Conservation (phyloP, 2,888 invertebrate genomes). For the Megastigmus dorsalis region DNA sequence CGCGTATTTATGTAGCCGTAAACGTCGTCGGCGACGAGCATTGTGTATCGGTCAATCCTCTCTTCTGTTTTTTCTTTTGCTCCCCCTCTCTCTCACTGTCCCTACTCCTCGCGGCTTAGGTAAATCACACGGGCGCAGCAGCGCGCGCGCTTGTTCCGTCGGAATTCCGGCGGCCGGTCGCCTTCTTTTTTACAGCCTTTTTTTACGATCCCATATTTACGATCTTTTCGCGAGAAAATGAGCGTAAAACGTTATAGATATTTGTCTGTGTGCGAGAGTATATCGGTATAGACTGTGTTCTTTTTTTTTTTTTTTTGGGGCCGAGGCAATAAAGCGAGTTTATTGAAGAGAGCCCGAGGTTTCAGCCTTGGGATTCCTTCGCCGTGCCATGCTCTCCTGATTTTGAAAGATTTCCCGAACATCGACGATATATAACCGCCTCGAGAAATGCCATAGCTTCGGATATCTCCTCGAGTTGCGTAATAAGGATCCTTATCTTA, state of each 20-base stretch:
- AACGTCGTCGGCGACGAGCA: slow-evolving; percentile 3
- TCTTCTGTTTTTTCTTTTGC: background rate
- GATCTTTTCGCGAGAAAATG: slow-evolving; percentile 49
- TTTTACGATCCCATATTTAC: slow-evolving; percentile 49
- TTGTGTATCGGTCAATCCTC: slow-evolving; percentile 23
- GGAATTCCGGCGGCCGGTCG: background rate
- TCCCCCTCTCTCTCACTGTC: too few relatives aligned
- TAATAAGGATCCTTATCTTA: slow-evolving; percentile 5
- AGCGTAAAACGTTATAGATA: slow-evolving; percentile 36
- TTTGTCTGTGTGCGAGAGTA: background rate
- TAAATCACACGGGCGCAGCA: background rate
- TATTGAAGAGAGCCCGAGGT: slow-evolving; percentile 9
- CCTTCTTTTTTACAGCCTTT: slow-evolving; percentile 27
- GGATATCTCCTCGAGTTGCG: too few relatives aligned
- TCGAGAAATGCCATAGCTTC: too few relatives aligned
- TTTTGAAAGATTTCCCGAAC: slow-evolving; percentile 29
- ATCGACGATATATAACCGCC: background rate
- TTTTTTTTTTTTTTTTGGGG: slow-evolving; percentile 13
- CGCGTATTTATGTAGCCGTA: background rate
- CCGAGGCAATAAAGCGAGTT: slow-evolving; percentile 36
- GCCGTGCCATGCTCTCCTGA: background rate
- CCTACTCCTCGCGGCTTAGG: background rate
- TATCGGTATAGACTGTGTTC: too few relatives aligned
- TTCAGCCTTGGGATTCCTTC: slow-evolving; percentile 33
- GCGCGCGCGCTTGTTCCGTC: background rate